Base-by-base conservation (phyloP, 2,888 invertebrate genomes). In the Phrixothrix hirtus region DNA sequence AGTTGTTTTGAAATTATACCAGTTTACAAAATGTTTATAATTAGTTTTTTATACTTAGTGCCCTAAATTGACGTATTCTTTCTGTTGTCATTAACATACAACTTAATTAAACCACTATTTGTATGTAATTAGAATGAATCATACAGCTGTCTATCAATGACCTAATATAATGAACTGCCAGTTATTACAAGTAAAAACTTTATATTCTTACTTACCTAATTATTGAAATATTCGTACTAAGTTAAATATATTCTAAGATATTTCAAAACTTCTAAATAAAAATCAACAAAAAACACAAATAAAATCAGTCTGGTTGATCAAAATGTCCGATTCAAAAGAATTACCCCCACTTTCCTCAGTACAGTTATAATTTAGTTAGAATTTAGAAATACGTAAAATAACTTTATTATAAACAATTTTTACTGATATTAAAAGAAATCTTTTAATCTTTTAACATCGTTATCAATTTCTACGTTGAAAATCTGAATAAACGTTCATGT, bases 241-340 rank as follows among this genome's bases (percentile, higher is more conserved):
- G 21, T 21, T 21, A 21, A 21, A 7, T 21, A 21, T 21, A 21
- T 3, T 5, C 21, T 21, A 21, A 7, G 7, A 21, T 21, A 21
- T 21, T 21, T 21, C 21, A 7, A 21, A 7, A 21, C 3, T 21
- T 21, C 21, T 5, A 7, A 5, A 5, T 21, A 21, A 11, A 12
- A 34, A 34, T 11, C n/a, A n/a, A n/a, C n/a, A n/a, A n/a, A n/a
- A n/a, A n/a, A n/a, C n/a, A n/a, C n/a, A n/a, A n/a, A n/a, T n/a
- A n/a, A n/a, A n/a, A n/a, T n/a, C n/a, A n/a, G n/a, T 9, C 29
- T 17, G 11, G 27, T 15, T 41, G 14, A 30, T 53, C 60, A 60
- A 60, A 61, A 62, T 61, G 61, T 61, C 60, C 60, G 60, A 47
- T 60, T 53, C 30, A 46, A 61, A 59, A 58, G n/a, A 29, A 27